These are phyloP conservation scores for Morus bassanus DNA, from an alignment of 2,797 vertebrate species.

Conservation along the genomic window DNA sequence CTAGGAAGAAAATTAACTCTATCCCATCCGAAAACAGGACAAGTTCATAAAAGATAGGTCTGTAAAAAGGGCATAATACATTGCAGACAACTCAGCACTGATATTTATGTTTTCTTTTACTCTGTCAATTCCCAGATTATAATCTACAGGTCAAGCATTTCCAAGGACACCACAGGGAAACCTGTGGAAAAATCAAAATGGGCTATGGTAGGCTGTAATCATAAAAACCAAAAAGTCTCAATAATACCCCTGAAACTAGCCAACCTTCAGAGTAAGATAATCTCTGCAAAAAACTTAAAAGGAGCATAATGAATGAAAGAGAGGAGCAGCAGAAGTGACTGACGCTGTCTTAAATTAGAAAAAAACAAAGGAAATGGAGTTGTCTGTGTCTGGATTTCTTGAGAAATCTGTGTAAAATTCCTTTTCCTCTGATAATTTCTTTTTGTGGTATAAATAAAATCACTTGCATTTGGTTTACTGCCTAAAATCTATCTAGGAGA, in stretches of 20 bases:
- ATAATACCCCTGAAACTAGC: neutral
- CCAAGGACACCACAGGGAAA: conserved; percentile 14
- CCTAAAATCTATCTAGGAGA: neutral
- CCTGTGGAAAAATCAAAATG: neutral
- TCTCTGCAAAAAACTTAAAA: neutral
- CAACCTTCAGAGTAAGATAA: neutral
- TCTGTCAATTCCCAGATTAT: neutral
- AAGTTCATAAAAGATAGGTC: conserved; percentile 9
- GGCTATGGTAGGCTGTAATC: neutral
- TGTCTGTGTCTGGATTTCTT: neutral
- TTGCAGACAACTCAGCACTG: neutral
- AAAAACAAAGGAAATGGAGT: neutral
- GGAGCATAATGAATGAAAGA: neutral
- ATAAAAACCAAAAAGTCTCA: neutral
- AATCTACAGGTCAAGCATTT: conserved; percentile 13
- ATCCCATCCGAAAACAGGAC: no score
- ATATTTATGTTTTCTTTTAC: conserved; percentile 3
- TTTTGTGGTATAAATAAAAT: neutral
- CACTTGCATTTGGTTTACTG: neutral
- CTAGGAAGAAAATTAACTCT: no score
- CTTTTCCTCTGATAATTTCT: neutral
- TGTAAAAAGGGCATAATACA: neutral
- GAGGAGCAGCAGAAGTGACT: neutral
- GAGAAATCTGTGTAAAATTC: neutral
- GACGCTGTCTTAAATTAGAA: neutral